phyloP scores from a whole-genome alignment of 2,888 invertebrate species.

The Spialia ferax region DNA sequence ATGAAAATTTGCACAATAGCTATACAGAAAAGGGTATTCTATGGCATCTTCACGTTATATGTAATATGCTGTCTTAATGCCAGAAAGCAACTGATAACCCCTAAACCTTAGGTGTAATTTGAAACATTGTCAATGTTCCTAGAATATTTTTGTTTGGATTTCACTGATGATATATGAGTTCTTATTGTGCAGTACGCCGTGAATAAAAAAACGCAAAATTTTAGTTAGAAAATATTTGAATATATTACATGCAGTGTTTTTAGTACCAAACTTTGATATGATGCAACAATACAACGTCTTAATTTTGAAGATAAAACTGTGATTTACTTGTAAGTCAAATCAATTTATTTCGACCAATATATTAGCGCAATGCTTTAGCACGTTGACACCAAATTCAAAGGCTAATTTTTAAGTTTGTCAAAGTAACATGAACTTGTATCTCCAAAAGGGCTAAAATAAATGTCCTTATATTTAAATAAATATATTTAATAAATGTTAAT shows the following conservation, averaged over 20 bases:
- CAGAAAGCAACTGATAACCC: slow-evolving; percentile 26
- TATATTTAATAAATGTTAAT: too few relatives aligned
- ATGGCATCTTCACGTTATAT: not conserved
- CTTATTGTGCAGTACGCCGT: slow-evolving; percentile 20
- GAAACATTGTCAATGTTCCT: slow-evolving; percentile 23
- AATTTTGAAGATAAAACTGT: slow-evolving; percentile 21
- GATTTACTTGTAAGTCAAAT: slow-evolving; percentile 17
- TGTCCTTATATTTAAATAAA: not conserved
- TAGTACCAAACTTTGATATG: not conserved
- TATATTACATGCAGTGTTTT: not conserved
- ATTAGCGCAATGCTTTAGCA: not conserved
- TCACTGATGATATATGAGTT: not conserved
- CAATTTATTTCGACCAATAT: slow-evolving; percentile 4
- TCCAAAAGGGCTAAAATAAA: not conserved
- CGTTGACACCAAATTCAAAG: slow-evolving; percentile 9
- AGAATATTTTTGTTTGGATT: slow-evolving; percentile 3
- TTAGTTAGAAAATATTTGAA: not conserved
- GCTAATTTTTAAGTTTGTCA: not conserved
- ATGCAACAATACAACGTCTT: slow-evolving; percentile 6
- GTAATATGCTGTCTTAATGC: not conserved
- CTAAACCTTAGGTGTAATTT: slow-evolving; percentile 24
- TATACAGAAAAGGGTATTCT: slow-evolving; percentile 32
- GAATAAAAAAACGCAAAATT: slow-evolving; percentile 6
- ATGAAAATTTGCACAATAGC: slow-evolving; percentile 63
- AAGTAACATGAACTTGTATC: not conserved